These are phyloP conservation scores for Tolypeutes matacus DNA, from an alignment of 2,797 vertebrate species.

Conservation along the genomic window DNA sequence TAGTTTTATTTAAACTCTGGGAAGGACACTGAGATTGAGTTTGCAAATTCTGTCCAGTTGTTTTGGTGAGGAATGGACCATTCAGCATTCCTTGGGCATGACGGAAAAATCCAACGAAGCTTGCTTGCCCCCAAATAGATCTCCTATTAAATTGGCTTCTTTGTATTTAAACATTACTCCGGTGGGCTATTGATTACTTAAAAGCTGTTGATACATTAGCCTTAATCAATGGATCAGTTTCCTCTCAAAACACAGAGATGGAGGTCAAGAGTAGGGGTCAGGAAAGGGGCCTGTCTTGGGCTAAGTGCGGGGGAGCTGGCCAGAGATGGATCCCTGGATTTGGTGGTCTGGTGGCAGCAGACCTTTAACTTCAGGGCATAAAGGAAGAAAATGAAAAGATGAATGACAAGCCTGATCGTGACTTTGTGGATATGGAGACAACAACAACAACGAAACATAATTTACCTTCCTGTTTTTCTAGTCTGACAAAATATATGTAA, in stretches of 20 bases:
- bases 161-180: constrained; percentile 20
- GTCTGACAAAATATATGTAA: neutral
- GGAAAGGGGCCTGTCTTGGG: neutral
- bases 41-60: neutral
- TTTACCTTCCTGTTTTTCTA: neutral
- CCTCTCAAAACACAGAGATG: neutral
- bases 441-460: neutral
- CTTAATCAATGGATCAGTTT: neutral
- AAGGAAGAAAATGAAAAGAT: neutral
- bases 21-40: neutral
- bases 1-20: neutral
- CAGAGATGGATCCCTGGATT: neutral
- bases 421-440: neutral
- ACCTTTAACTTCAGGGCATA: neutral
- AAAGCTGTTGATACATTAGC: neutral
- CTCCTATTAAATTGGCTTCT: neutral
- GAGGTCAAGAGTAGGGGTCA: neutral
- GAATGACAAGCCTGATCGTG: neutral
- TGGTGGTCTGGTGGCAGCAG: neutral
- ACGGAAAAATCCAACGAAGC: neutral
- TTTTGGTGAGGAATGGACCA: neutral
- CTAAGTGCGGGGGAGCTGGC: neutral
- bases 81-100: neutral
- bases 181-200: neutral
- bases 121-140: neutral